Evolutionary conservation across 1,140 invertebrate species (phyloP).

Genomic region (Scaptomyza montana): DNA sequence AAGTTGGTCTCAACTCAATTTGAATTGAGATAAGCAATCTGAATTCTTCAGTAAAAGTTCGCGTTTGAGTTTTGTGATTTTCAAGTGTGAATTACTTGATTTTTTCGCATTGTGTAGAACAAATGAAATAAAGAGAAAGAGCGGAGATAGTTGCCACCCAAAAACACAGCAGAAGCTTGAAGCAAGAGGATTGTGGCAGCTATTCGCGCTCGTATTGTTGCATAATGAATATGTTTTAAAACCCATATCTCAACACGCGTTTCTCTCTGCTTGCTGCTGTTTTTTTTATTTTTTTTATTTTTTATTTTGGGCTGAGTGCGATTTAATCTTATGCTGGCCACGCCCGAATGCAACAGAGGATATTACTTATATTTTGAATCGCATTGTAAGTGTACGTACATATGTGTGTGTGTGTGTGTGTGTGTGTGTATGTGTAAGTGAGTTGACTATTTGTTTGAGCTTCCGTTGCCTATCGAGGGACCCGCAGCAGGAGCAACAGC

Average conservation of each 20-base stretch:
- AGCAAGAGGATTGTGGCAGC: not conserved
- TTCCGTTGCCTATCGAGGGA: constrained; percentile 47
- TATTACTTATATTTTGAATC: constrained; percentile 40
- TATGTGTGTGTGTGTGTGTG: not conserved
- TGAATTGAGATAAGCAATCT: no score
- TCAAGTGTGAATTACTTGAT: no score
- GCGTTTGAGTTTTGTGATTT: no score
- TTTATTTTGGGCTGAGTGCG: constrained; percentile 29
- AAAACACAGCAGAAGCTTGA: not conserved
- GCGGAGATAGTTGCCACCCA: no score
- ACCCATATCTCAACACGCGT: not conserved
- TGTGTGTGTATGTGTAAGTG: constrained; percentile 2
- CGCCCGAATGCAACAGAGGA: constrained; percentile 40
- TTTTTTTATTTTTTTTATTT: not conserved
- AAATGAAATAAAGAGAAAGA: not conserved
- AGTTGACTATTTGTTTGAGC: constrained; percentile 47
- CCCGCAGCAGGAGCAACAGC: constrained; percentile 22
- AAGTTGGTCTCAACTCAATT: no score
- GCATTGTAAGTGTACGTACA: not conserved
- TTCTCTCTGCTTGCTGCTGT: not conserved
- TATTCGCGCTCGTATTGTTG: constrained; percentile 30
- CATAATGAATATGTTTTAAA: constrained; percentile 52
- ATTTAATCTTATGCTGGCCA: constrained; percentile 47
- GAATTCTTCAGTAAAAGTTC: no score
- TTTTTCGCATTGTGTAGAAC: not conserved